A percentile compares a stretch with the other conserved stretches of the same genome.
Conservation (phyloP, 2,113 vertebrate species). For the Pseudolaguvia tuberculata region DNA sequence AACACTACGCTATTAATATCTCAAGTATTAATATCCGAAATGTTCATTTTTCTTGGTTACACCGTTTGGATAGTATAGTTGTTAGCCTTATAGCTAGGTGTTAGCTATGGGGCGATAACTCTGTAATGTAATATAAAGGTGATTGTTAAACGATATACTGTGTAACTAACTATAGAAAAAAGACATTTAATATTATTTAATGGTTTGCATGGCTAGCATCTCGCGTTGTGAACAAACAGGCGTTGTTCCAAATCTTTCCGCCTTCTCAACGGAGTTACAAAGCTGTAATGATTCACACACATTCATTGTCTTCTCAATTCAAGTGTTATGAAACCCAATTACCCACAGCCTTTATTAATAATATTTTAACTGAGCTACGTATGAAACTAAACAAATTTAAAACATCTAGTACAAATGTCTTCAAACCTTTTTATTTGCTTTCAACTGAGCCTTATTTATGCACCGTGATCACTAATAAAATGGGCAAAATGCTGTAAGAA, state of each 20-base stretch:
- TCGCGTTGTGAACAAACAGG: not conserved
- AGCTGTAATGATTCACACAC: not conserved
- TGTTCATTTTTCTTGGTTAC: not conserved
- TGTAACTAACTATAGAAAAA: too few species aligned
- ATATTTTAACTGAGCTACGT: not conserved
- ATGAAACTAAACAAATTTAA: not conserved
- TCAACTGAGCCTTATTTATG: too few species aligned
- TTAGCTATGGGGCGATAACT: not conserved
- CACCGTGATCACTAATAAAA: too few species aligned
- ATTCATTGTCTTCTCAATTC: not conserved
- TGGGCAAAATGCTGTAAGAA: too few species aligned
- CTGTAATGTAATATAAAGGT: too few species aligned
- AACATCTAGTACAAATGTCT: too few species aligned
- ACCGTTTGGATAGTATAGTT: not conserved
- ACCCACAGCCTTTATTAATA: not conserved
- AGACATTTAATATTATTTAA: not conserved
- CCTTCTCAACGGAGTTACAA: not conserved
- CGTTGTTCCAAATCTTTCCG: not conserved
- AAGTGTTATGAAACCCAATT: too few species aligned
- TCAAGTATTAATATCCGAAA: not conserved
- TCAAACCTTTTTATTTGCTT: too few species aligned
- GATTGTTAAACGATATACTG: not conserved
- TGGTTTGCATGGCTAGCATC: not conserved
- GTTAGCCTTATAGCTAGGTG: conserved; percentile 2
- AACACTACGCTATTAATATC: not conserved